Base-by-base conservation (phyloP, 2,888 invertebrate species). In the Steinernema hermaphroditum region DNA sequence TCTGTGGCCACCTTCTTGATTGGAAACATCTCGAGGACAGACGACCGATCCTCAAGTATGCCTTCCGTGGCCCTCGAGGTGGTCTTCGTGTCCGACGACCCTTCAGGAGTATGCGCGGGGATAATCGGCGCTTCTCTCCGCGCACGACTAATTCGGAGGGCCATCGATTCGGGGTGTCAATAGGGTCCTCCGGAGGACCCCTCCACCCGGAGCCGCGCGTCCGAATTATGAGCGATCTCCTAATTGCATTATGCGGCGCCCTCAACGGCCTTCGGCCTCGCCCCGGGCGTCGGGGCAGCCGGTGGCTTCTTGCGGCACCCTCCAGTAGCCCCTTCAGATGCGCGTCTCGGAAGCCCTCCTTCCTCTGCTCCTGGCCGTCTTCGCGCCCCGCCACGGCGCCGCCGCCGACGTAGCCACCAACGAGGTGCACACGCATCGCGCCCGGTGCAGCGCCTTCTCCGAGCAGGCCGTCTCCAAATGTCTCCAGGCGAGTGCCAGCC, bases 401-500 rank as follows among this genome's bases (percentile, higher is more conserved):
- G 19, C 54, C n/a, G 54, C 54, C 54, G 54, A 9, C 27, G 27
- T 22, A 1, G 22, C 54, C n/a, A 54, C 54, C 54, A 54, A 54
- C 54, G 54, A 54, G 54, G 24, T 54, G 6, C 14, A 54, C 54
- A 6, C 27, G 6, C 54, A 9, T 2, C 22, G 27, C 24, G 54
- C 54, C n/a, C 2, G 54, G 12, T 54, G 54, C 27, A 54, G 54
- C 54, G 54, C 54, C 24, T 54, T 54, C 54, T 54, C 54, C 32
- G 81, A 81, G 74, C 79, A 78, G 50, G 77, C 73, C 37, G 79
- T 81, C 34, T 78, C 75, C 74, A 72, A 75, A 24, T 81, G 81
- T 74, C 72, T 81, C 12, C 81, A 81, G 79, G 81, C 79, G 34
- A 37, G 74, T 72, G 6, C 12, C 54, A 6, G 9, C 54, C 9